Conservation (phyloP, 2,888 invertebrate genomes). For the Drosophila nr. perissopoda region DNA sequence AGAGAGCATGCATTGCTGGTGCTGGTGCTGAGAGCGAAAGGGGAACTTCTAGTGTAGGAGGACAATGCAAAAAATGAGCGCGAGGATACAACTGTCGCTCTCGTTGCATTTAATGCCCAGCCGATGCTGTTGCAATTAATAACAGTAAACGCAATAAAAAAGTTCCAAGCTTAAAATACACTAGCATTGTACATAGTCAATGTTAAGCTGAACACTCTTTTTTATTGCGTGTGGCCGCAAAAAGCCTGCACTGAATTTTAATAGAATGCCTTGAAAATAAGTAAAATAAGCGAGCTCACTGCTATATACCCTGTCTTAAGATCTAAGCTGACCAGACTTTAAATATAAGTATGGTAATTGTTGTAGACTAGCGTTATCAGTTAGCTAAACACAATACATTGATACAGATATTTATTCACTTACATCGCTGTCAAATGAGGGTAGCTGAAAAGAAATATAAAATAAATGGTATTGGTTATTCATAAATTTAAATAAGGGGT, state of each 20-base stretch:
- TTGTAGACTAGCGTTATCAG: neutral
- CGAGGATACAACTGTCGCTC: neutral
- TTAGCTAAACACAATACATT: neutral
- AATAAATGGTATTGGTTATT: constrained; percentile 13
- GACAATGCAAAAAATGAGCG: neutral
- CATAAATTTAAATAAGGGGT: neutral
- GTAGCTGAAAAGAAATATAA: constrained; percentile 66
- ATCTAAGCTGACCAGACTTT: neutral
- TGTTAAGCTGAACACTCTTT: neutral
- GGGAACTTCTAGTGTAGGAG: neutral
- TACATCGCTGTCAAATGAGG: constrained; percentile 81
- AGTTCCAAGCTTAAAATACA: neutral
- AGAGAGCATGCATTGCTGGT: neutral
- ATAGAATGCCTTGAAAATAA: neutral
- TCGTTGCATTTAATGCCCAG: neutral
- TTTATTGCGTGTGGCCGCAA: neutral
- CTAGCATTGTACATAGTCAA: neutral
- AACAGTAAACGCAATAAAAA: neutral
- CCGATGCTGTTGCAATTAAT: neutral
- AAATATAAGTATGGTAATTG: neutral
- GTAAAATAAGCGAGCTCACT: neutral
- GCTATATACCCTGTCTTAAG: neutral
- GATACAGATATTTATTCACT: constrained; percentile 33
- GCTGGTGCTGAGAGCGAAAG: neutral
- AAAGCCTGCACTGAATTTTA: neutral